Evolutionary conservation across 2,113 vertebrate genomes (phyloP).

Genomic region (Corythornis vintsioides): DNA sequence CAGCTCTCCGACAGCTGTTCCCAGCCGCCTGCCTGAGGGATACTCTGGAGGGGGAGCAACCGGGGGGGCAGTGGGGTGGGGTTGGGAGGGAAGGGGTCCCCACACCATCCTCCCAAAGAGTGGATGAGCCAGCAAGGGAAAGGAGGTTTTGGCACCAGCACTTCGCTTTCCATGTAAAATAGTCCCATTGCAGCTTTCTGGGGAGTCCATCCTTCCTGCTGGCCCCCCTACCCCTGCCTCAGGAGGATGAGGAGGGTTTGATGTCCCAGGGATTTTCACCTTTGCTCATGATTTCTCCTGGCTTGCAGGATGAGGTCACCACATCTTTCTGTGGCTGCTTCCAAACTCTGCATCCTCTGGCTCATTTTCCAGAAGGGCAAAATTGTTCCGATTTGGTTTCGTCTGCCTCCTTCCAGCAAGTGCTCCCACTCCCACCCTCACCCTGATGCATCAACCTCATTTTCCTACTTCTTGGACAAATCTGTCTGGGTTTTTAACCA

Average conservation of each 20-base stretch:
- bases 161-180: background rate
- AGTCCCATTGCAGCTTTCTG: accelerated
- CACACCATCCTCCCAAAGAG: accelerated
- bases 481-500: accelerated
- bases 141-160: accelerated
- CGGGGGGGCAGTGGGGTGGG: accelerated
- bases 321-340: accelerated
- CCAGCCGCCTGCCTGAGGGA: constrained; percentile 31
- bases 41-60: background rate
- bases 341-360: background rate
- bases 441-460: background rate
- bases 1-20: constrained; percentile 77
- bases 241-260: background rate
- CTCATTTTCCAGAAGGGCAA: background rate
- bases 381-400: accelerated
- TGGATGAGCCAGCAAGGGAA: accelerated
- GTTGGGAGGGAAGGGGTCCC: accelerated
- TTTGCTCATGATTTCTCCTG: background rate
- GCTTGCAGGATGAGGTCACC: accelerated
- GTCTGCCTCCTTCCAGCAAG: background rate
- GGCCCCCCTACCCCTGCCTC: accelerated
- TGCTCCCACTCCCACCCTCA: background rate
- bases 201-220: accelerated
- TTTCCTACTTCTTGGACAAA: background rate
- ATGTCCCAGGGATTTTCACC: background rate